Evolutionary conservation across 2,797 vertebrate species (phyloP), one percentile per base, ranked within the genome.

Genomic region (Anolis apletophallus): DNA sequence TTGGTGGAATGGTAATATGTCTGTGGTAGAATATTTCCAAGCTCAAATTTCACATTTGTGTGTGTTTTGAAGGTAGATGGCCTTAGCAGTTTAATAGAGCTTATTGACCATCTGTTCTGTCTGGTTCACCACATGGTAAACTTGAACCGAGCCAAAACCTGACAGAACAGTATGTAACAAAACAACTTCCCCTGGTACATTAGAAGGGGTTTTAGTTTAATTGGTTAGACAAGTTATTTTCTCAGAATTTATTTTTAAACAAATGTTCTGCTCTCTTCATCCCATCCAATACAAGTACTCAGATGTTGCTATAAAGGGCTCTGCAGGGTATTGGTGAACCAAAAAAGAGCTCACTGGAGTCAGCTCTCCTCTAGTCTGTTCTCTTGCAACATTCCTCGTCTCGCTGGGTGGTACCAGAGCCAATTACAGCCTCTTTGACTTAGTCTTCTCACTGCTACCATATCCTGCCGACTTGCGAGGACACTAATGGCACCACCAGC

Each of bases 31-130:
- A 64, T 29, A 88, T 64, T 89, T 85, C 21, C 50, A 21, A 92
- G 57, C 72, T 92, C 87, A 87, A 81, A 91, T 90, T 81, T 91
- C 91, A 92, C 88, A 92, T 74, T 75, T 87, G 71, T 32, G 88
- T 91, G 17, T 64, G 3, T 74, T 90, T 87, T 85, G 52, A 81
- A 89, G 87, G 87, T 92, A 64, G 81, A 86, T 90, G 89, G 77
- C 85, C 86, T 83, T 91, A 92, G 89, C 85, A 88, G 84, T 94
- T 95, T 94, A 93, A 88, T 90, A 94, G 92, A 91, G 92, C 91
- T 95, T 93, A 95, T 88, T 93, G 92, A 85, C 94, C 94, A 94
- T 95, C 94, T 95, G 94, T 91, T 95, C 93, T 93, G 94, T 94
- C 94, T 95, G 90, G 91, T 94, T 95, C 94, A 90, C 91, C 93